Base-by-base conservation (phyloP, 2,888 invertebrate species). In the Hedya salicella region DNA sequence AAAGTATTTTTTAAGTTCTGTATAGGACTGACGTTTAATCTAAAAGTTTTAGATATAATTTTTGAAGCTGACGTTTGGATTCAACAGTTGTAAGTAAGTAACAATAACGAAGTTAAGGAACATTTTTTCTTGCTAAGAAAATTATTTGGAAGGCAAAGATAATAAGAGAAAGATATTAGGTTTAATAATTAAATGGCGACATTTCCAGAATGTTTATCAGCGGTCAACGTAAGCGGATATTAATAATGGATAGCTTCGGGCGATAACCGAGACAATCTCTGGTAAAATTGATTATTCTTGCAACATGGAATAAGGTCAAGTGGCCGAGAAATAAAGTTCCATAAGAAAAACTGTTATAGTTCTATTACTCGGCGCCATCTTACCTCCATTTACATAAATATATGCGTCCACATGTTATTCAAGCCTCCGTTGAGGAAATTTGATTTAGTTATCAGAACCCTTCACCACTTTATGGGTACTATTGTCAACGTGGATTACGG, bases 401-500 rank as follows among this genome's bases (percentile, higher is more conserved):
- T 69, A 66, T 68, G 61, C 49, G 62, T 39, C 62, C 63, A 73
- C 56, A 68, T 60, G 54, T 62, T 62, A 49, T 67, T 67, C 50
- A 64, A 67, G 67, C 59, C 61, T 54, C 62, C 69, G 68, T 63
- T 56, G 67, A 69, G 71, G 70, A 75, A 78, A 74, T 76, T 75
- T 75, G 76, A 76, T 75, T 72, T 74, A 75, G 73, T 69, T 72
- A 73, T 75, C 70, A 73, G 70, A 73, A 71, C 73, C 72, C 73
- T 70, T 71, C 69, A 73, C 71, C 71, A 74, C 75, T 78, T 75
- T 77, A 75, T 73, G 73, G 73, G 67, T 30, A 74, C 72, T 70
- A 73, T 74, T 76, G 75, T 75, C 73, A 73, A 70, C 74, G 71
- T 68, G 73, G 76, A 78, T 79, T 75, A 76, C 72, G 71, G 72